phyloP scores from a whole-genome alignment of 2,888 invertebrate genomes.

The Campoplex nolae region DNA sequence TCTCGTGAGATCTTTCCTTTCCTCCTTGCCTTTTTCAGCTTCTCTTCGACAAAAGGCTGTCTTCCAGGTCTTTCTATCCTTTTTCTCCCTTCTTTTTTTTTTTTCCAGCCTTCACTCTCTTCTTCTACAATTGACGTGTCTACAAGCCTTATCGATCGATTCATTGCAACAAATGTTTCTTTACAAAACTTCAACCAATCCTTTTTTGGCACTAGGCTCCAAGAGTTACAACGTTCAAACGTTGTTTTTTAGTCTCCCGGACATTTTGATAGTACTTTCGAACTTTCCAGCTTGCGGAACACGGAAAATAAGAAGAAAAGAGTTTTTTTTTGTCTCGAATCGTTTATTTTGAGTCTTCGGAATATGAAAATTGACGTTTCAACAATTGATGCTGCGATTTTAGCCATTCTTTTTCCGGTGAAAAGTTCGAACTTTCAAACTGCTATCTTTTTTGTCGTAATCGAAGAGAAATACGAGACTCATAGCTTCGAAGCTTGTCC shows the following conservation, averaged over 20 bases:
- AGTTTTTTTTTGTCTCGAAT: neutral
- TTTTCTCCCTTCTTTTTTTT: conserved; percentile 11
- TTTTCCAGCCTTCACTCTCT: conserved; percentile 9
- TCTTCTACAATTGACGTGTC: conserved; percentile 56
- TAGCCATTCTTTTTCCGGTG: too few species aligned
- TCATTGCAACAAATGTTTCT: conserved; percentile 9
- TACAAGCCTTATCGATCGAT: conserved; percentile 62
- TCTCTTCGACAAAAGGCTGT: conserved; percentile 54
- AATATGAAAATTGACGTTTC: too few species aligned
- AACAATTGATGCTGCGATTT: too few species aligned
- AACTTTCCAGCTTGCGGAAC: neutral
- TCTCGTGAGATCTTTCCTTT: conserved; percentile 40
- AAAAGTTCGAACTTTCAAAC: too few species aligned
- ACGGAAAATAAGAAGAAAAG: neutral
- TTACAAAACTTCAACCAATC: conserved; percentile 24
- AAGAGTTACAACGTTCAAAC: conserved; percentile 26
- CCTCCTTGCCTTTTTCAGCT: conserved; percentile 57
- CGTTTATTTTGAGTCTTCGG: neutral
- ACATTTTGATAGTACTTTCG: conserved; percentile 33
- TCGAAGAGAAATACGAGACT: too few species aligned
- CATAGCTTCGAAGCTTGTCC: too few species aligned
- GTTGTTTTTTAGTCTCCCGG: conserved; percentile 15
- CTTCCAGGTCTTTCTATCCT: conserved; percentile 10
- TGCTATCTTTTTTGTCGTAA: too few species aligned
- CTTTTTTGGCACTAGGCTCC: conserved; percentile 51